Percentiles rank a stretch among this genome's conserved stretches.
Conservation (phyloP, 2,113 vertebrate genomes). For the Anguilla japonica region DNA sequence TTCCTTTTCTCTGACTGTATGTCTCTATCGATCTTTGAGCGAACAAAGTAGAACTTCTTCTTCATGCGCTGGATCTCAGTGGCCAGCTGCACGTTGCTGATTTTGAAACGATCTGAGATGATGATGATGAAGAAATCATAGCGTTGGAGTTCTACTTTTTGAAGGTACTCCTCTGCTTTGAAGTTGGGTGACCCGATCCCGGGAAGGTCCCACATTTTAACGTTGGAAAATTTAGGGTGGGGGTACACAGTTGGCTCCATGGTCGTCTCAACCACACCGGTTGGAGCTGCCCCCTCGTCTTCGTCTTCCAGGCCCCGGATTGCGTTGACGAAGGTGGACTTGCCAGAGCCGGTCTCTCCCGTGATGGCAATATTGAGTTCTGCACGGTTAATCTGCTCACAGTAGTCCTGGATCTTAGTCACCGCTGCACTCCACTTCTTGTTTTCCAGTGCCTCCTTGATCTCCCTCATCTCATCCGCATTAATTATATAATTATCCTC, state of each 20-base stretch:
- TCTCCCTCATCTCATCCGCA: constrained; percentile 17
- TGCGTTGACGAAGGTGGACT: constrained; percentile 73
- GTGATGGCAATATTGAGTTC: constrained; percentile 67
- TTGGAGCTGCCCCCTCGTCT: constrained; percentile 54
- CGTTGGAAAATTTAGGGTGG: constrained; percentile 57
- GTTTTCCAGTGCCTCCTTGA: constrained; percentile 30
- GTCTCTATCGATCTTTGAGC: constrained; percentile 67
- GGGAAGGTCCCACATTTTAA: constrained; percentile 71
- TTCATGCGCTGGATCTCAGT: constrained; percentile 53
- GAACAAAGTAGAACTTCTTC: constrained; percentile 71
- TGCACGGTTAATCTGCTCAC: constrained; percentile 33
- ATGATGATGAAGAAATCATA: constrained; percentile 74
- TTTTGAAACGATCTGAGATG: constrained; percentile 61
- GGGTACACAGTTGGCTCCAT: constrained; percentile 49
- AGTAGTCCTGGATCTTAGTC: constrained; percentile 36
- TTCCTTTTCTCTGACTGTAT: constrained; percentile 51
- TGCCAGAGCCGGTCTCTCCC: constrained; percentile 67
- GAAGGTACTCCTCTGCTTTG: constrained; percentile 60
- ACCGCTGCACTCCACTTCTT: constrained; percentile 27
- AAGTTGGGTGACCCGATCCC: constrained; percentile 65
- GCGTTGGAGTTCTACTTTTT: constrained; percentile 56
- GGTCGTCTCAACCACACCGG: constrained; percentile 68
- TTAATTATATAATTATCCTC: not conserved
- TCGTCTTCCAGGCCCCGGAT: constrained; percentile 64
- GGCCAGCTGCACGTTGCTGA: constrained; percentile 58